A percentile compares a stretch with the other conserved stretches of the same genome.
These are phyloP conservation scores for Anseranas semipalmata DNA, from an alignment of 2,113 vertebrate species.

Conservation along the genomic window DNA sequence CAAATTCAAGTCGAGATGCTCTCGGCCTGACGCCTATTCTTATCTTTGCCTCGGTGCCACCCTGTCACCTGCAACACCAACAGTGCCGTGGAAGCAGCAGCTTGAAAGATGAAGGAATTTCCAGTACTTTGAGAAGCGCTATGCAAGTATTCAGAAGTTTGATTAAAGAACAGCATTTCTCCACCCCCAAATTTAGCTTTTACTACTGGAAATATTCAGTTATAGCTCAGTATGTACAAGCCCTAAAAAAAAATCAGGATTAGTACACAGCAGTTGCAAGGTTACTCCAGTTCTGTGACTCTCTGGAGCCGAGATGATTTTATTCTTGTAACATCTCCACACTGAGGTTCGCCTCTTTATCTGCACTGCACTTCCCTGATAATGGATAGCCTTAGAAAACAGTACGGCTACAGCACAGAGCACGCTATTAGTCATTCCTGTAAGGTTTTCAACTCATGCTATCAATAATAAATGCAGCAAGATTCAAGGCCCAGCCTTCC, in stretches of 20 bases:
- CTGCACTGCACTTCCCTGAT: fast-evolving
- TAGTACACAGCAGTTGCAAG: background rate
- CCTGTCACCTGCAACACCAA: background rate
- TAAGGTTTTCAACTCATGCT: background rate
- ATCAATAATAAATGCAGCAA: background rate
- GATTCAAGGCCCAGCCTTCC: background rate
- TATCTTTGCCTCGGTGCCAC: background rate
- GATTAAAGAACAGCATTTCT: background rate
- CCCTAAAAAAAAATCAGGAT: background rate
- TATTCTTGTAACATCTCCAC: background rate
- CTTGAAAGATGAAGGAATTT: background rate
- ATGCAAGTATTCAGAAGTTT: background rate
- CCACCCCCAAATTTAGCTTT: background rate
- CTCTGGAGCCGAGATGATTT: background rate
- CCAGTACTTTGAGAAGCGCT: background rate
- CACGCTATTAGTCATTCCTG: background rate
- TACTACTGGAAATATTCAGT: background rate
- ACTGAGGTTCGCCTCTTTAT: background rate
- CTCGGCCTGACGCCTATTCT: background rate
- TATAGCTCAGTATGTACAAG: background rate
- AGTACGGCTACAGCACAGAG: background rate
- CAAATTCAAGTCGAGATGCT: background rate
- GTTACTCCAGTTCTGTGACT: background rate
- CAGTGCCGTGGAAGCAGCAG: background rate
- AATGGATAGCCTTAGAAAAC: background rate